A percentile compares a stretch with the other conserved stretches of the same genome.
Conservation (phyloP, 35 echinoderm and acorn worm genomes). For the Ophiothrix spiculata region DNA sequence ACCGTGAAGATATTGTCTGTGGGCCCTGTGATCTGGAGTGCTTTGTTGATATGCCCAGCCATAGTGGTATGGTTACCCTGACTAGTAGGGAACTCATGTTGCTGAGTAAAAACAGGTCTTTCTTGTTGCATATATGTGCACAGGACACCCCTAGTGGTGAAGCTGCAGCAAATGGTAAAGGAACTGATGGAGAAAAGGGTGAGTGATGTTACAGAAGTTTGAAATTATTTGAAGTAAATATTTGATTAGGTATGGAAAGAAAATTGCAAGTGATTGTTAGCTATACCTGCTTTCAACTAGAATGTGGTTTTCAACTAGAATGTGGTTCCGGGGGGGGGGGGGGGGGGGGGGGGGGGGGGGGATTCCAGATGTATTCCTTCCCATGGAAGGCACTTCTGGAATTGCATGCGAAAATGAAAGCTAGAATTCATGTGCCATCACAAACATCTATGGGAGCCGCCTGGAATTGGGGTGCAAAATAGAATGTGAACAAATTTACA, state of each 20-base stretch:
- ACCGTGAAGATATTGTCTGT: slow-evolving; percentile 79
- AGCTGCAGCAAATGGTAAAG: not conserved
- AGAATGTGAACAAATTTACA: too few species aligned
- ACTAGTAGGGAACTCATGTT: slow-evolving; percentile 82
- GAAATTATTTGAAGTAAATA: not conserved
- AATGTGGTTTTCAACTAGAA: too few species aligned
- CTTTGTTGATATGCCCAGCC: slow-evolving; percentile 78
- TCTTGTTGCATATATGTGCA: slow-evolving; percentile 82
- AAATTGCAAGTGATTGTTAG: too few species aligned
- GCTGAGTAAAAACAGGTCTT: slow-evolving; percentile 69
- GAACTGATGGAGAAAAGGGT: slow-evolving; percentile 21
- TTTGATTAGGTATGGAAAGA: not conserved
- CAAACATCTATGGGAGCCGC: too few species aligned
- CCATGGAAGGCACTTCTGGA: too few species aligned
- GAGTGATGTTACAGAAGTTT: not conserved
- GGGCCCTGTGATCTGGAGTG: slow-evolving; percentile 82
- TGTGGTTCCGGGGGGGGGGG: too few species aligned
- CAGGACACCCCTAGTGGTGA: not conserved
- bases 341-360: too few species aligned
- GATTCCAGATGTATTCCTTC: not conserved
- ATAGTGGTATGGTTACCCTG: slow-evolving; percentile 72
- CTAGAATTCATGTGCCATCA: too few species aligned
- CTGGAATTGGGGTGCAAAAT: too few species aligned
- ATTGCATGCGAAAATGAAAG: too few species aligned
- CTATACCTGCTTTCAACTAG: too few species aligned